Evolutionary conservation across 2,888 invertebrate species (phyloP), one percentile per base, ranked within the genome.

Genomic region (Kryphioiulus occultus): DNA sequence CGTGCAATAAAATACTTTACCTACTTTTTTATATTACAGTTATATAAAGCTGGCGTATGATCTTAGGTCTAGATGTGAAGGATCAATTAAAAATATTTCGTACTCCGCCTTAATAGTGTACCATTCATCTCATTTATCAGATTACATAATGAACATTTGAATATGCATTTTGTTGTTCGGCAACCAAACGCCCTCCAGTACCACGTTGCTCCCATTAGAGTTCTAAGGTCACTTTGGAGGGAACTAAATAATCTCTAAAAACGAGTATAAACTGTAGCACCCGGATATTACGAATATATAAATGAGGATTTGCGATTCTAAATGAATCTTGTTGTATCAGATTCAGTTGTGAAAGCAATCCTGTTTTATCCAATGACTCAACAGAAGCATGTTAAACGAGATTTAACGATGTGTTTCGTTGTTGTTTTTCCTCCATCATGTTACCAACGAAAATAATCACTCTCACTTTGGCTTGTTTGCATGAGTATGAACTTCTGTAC

Each of bases 131-230:
- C 26, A 30, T 30, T 78, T 78, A 78, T 78, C 78, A 30, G 78
- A 78, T 78, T 78, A 30, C 78, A 78, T 78, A 78, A 78, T 78
- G 78, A 78, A 78, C 78, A 30, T 78, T 53, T 78, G 78, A 78
- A 78, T 26, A 30, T 78, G 26, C 26, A 78, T 78, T 78, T 30
- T 78, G 26, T 30, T 30, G 22, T 26, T 30, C 30, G 78, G 78
- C 78, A 78, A 78, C 26, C 15, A 12, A 78, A 78, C 26, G 26
- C 78, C 78, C 78, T 78, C 78, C 78, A 78, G 78, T 78, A 10
- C 26, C 30, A 78, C 30, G 26, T 78, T 78, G 78, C 30, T 78
- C 78, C 30, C 78, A 78, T 78, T 78, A 78, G 22, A 78, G 1
- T 17, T 17, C 78, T 78, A 78, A 78, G 78, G 78, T 78, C 78